Percentiles rank a stretch among this genome's conserved stretches.
phyloP scores from a whole-genome alignment of 2,797 vertebrate species.

The Leptodactylus fallax region DNA sequence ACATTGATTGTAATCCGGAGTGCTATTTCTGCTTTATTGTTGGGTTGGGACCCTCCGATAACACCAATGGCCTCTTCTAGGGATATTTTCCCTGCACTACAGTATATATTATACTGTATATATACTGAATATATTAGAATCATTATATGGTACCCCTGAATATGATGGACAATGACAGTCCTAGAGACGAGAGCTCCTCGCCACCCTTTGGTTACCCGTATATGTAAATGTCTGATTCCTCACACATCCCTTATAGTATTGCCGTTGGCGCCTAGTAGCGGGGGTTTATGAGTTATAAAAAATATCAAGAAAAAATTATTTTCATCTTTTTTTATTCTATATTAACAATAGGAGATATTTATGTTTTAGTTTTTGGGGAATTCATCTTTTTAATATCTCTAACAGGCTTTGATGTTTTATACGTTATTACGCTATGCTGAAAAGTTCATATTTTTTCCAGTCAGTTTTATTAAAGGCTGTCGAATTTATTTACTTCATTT shows the following conservation, averaged over 20 bases:
- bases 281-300: neutral
- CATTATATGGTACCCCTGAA: no score
- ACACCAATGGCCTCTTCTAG: no score
- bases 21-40: no score
- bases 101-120: no score
- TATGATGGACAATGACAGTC: no score
- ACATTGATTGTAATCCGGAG: no score
- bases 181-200: no score
- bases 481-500: neutral
- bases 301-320: neutral
- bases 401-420: neutral
- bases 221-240: neutral
- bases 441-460: neutral
- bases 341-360: neutral
- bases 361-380: neutral
- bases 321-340: neutral
- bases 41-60: no score
- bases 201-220: no score
- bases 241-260: neutral
- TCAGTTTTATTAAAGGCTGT: constrained; percentile 21
- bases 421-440: constrained; percentile 20
- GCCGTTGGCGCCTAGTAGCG: neutral
- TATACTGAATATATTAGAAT: no score
- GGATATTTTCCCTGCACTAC: no score
- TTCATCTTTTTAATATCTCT: constrained; percentile 19